Base-by-base conservation (phyloP, 2,113 vertebrate genomes). In the Neoarius graeffei region DNA sequence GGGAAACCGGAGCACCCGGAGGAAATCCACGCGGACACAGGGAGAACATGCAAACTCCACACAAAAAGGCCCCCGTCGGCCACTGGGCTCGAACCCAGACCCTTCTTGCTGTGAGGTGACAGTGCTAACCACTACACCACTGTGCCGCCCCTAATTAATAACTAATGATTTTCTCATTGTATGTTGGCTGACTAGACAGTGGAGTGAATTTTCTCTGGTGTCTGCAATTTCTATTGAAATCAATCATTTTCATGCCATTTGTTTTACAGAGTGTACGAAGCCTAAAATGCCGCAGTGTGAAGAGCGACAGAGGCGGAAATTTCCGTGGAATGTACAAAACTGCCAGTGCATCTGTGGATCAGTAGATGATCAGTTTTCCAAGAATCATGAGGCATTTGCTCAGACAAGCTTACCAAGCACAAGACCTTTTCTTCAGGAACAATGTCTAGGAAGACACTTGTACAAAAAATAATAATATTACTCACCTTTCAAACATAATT, bases 221-320 rank as follows among this genome's bases (percentile, higher is more conserved):
- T 14, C 25, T 79, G 10, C 25, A 54, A 79, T 79, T 79, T 17
- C 6, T 56, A 8, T 5, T 25, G 1, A 60, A 9, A 82, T n/a
- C 8, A 57, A 62, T 48, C 19, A 8, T 62, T 85, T 9, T 77
- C 25, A 54, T 52, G 84, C n/a, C 90, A 2, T 86, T 84, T 92
- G 13, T 74, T 83, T 85, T 84, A 10, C 93, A 96, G 96, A 93
- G 95, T 95, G 35, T 96, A 96, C 5, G 95, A 95, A 89, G 94
- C 95, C 77, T 96, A 94, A 94, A 89, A 17, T 25, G 48, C 42
- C 17, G 27, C 50, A 23, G 1, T 67, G 80, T 79, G 50, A 88
- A 59, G 42, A 52, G 60, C 27, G 62, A 30, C 59, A 67, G 71
- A 85, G 64, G 86, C 64, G 87, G 56, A 77, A 74, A 67, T 67